phyloP scores from a whole-genome alignment of 2,113 vertebrate species.

The Siphamia tubifer region DNA sequence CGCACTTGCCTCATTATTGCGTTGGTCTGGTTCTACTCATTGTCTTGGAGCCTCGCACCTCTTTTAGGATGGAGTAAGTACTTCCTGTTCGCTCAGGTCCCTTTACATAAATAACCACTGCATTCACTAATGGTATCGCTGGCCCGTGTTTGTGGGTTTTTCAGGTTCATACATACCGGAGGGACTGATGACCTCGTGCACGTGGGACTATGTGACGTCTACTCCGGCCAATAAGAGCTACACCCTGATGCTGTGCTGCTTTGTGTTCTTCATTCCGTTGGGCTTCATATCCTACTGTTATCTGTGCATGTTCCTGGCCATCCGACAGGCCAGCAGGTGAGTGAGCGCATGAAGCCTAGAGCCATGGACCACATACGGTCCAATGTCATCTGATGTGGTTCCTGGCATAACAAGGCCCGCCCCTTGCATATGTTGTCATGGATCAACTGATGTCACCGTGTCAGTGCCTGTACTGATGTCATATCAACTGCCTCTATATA shows the following conservation, averaged over 20 bases:
- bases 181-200: conserved; percentile 92
- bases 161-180: conserved; percentile 92
- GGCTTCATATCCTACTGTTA: conserved; percentile 90
- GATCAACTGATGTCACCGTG: no score
- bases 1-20: conserved; percentile 82
- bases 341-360: not conserved
- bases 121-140: not conserved
- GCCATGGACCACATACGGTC: no score
- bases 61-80: conserved; percentile 96
- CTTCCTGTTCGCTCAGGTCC: not conserved
- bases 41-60: conserved; percentile 93
- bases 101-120: not conserved
- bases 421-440: no score
- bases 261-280: conserved; percentile 92
- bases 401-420: no score
- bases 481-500: no score
- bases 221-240: conserved; percentile 88
- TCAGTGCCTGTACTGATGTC: no score
- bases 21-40: conserved; percentile 89
- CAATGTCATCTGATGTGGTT: no score
- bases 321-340: conserved; percentile 86
- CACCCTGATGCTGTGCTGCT: conserved; percentile 93
- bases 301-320: conserved; percentile 90
- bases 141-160: not conserved
- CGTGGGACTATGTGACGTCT: conserved; percentile 94